Evolutionary conservation across 2,113 vertebrate species (phyloP), one percentile per base, ranked within the genome.

Genomic region (Otolemur garnettii): DNA sequence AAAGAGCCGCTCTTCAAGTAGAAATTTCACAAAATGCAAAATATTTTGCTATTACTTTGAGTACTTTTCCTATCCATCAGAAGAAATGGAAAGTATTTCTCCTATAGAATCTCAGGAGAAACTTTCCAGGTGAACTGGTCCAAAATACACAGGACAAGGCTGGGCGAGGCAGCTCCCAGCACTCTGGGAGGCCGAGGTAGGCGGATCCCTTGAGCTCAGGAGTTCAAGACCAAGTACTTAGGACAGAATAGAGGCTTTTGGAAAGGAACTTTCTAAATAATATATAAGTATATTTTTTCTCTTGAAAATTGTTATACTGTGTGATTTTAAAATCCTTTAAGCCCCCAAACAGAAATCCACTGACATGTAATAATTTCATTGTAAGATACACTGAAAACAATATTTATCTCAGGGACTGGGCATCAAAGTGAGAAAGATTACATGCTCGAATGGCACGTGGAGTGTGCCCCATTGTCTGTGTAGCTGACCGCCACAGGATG

Each of bases 241-340:
- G 59, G 50, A 78, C 35, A 87, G 53, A 95, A 96, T 33, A 87
- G 38, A 97, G n/a, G 53, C 59, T 91, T 91, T 87, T 84, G 86
- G 83, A 95, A 91, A 92, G 3, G 22, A 89, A 96, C 24, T 75
- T 91, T 87, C 33, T 30, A 87, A 94, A 94, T 71, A 95, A 95
- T 87, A 45, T 74, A 7, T 82, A 62, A 95, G 26, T 68, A 64
- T 62, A 24, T 71, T 93, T 93, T 93, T 72, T 91, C 21, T 90
- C 24, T 81, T 57, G 24, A 91, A 97, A 95, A 94, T 86, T 94
- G 78, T 53, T 96, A 42, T 24, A 33, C 30, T 5, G 4, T 89
- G 59, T 78, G 80, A 94, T 95, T 97, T 97, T 2, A 93, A 93
- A 92, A 82, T 64, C 93, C 95, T 92, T 96, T 57, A 96, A 92